Base-by-base conservation (phyloP, 2,888 invertebrate genomes). In the Urechis unicinctus region DNA sequence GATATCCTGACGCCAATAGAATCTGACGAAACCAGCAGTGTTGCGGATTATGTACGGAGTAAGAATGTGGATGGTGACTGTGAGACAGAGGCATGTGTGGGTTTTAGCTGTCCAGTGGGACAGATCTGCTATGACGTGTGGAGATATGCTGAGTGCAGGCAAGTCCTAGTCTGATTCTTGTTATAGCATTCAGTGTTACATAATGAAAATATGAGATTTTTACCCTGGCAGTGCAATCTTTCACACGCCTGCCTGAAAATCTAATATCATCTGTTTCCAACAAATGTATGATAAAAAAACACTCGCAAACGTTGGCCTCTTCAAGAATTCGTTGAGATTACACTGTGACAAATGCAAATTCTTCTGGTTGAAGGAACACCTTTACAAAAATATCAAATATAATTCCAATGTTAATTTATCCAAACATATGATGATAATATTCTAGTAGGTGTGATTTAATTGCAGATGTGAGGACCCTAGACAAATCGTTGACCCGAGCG, bases 1-100 rank as follows among this genome's bases (percentile, higher is more conserved):
- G 44, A 43, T 4, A 28, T 47, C n/a, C 41, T 17, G 51, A 46
- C 50, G 30, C 55, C 58, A 2, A 45, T 58, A 30, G 43, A 41
- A 3, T 4, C 4, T 5, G 56, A 56, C 30, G 53, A 50, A 5
- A 6, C 46, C 1, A 22, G 5, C 4, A 22, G 31, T 17, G 4
- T 4, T 17, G 51, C 49, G 36, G 17, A 36, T 36, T 13, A 13
- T 36, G 9, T 13, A 17, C 36, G 36, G 9, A 36, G 9, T 28
- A 83, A 91, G 64, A 92, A 94, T 77, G 82, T 95, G 55, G 91
- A 91, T 70, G 86, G 88, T 64, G 89, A 91, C 75, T 98, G 98
- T 77, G 89, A 90, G 2, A 91, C 94, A 71, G 60, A 67, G 21
- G 71, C 72, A 49, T 73, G 73, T 60, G 24, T 46, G 1, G 56